Evolutionary conservation across 2,797 vertebrate genomes (phyloP).

Genomic region (Phrynocephalus guinanensis): DNA sequence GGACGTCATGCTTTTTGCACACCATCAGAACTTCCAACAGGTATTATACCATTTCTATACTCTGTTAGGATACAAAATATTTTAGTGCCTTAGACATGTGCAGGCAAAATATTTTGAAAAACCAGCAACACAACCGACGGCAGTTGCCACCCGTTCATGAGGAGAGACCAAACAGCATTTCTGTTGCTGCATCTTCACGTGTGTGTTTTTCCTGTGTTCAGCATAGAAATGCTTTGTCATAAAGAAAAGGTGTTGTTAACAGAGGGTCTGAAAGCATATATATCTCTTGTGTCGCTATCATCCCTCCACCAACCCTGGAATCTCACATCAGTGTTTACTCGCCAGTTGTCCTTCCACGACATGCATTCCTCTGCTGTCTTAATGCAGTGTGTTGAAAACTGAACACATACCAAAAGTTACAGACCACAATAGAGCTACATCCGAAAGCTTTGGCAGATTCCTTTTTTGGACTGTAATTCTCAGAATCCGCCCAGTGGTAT

Average conservation of each 20-base stretch:
- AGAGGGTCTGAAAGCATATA: background rate
- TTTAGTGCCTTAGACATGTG: background rate
- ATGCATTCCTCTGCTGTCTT: background rate
- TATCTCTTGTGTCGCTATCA: background rate
- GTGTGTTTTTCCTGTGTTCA: background rate
- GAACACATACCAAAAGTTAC: background rate
- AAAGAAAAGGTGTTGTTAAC: background rate
- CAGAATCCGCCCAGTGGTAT: background rate
- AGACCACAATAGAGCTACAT: background rate
- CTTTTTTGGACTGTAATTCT: too few species aligned
- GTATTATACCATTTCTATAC: background rate
- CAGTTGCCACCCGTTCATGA: background rate
- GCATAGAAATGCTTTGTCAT: background rate
- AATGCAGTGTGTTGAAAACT: background rate
- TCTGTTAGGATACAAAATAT: background rate
- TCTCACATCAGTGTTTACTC: background rate
- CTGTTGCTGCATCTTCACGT: background rate
- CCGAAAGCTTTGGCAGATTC: too few species aligned
- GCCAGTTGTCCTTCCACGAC: background rate
- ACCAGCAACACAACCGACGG: background rate
- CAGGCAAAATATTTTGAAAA: background rate
- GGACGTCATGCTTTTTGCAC: background rate
- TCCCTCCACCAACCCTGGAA: background rate
- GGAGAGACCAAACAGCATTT: background rate
- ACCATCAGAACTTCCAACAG: background rate